These are phyloP conservation scores for Luperina testacea DNA, from an alignment of 2,888 invertebrate genomes.

Conservation along the genomic window DNA sequence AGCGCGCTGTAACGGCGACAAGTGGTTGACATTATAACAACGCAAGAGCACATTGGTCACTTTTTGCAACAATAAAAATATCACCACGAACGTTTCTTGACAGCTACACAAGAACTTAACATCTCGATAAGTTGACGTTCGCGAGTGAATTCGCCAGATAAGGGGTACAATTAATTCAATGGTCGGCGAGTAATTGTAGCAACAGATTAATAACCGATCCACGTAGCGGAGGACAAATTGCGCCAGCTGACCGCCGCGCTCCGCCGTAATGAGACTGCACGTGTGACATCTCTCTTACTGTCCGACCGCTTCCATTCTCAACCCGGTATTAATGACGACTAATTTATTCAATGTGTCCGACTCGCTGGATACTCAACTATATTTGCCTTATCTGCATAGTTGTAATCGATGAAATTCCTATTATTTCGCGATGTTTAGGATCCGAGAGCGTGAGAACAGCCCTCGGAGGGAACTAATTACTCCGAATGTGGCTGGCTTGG, in stretches of 20 bases:
- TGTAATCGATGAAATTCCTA: constrained; percentile 82
- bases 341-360: constrained; percentile 56
- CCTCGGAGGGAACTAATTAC: constrained; percentile 89
- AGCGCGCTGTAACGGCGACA: constrained; percentile 65
- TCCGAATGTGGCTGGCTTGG: constrained; percentile 87
- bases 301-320: constrained; percentile 48
- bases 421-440: constrained; percentile 80
- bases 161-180: constrained; percentile 84
- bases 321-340: constrained; percentile 53
- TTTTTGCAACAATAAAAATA: constrained; percentile 81
- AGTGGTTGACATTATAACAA: constrained; percentile 72
- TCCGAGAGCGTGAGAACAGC: constrained; percentile 87
- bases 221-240: constrained; percentile 86
- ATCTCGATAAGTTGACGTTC: constrained; percentile 74
- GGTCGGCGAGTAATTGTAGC: constrained; percentile 81
- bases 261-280: constrained; percentile 50
- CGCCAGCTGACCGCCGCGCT: constrained; percentile 77
- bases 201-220: constrained; percentile 85
- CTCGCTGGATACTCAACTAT: constrained; percentile 48
- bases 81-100: constrained; percentile 71
- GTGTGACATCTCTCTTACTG: constrained; percentile 58
- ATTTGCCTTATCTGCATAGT: constrained; percentile 78
- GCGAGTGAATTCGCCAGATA: constrained; percentile 81
- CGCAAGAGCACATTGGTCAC: constrained; percentile 68
- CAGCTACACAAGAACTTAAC: constrained; percentile 74